Evolutionary conservation across 2,797 vertebrate species (phyloP).

Genomic region (Liparis tanakae): DNA sequence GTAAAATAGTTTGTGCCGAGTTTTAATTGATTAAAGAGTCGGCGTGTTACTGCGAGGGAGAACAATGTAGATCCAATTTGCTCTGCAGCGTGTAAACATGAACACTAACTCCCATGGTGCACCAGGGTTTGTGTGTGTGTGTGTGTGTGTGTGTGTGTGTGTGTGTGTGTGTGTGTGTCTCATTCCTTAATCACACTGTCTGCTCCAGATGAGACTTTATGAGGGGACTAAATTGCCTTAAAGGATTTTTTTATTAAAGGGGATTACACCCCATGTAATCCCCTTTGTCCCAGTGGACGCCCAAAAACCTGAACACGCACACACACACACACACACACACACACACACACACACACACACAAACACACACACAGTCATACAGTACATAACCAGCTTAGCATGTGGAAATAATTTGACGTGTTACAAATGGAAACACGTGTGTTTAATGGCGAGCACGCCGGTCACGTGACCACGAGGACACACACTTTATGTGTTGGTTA

Average conservation of each 20-base stretch:
- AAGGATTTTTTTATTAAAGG: slow-evolving; percentile 92
- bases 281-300: slow-evolving; percentile 87
- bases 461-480: slow-evolving; percentile 31
- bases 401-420: slow-evolving; percentile 46
- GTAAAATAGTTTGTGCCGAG: slow-evolving; percentile 62
- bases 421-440: slow-evolving; percentile 50
- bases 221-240: slow-evolving; percentile 91
- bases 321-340: not conserved
- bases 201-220: slow-evolving; percentile 91
- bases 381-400: slow-evolving; percentile 57
- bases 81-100: slow-evolving; percentile 70
- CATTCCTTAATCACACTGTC: slow-evolving; percentile 89
- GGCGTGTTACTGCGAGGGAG: slow-evolving; percentile 49
- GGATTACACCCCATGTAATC: slow-evolving; percentile 97
- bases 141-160: slow-evolving; percentile 20
- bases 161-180: slow-evolving; percentile 30
- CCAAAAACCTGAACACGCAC: slow-evolving; percentile 78
- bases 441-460: slow-evolving; percentile 12
- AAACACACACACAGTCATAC: not conserved
- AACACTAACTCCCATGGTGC: slow-evolving; percentile 69
- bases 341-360: slow-evolving; percentile 10
- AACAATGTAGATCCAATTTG: slow-evolving; percentile 76
- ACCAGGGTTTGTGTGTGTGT: slow-evolving; percentile 20
- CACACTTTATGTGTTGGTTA: slow-evolving; percentile 14
- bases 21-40: slow-evolving; percentile 75